Base-by-base conservation (phyloP, 1,140 invertebrate genomes). In the Bilobella aurantiaca region DNA sequence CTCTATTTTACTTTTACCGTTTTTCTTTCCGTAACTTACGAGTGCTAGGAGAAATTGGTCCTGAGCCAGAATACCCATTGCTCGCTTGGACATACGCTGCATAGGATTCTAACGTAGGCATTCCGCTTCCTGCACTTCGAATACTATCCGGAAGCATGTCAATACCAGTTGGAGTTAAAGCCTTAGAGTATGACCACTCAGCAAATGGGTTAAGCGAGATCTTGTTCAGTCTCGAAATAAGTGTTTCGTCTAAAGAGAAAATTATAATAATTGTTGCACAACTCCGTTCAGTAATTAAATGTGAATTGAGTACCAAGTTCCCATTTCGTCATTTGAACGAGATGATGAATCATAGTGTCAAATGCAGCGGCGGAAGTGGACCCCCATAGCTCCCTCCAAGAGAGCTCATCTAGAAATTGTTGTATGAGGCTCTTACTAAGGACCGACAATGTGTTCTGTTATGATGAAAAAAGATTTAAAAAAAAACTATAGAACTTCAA, bases 321-420 rank as follows among this genome's bases (percentile, higher is more conserved):
- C 12, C 81, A 74, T 65, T 83, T 83, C 0, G 88, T 91, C 76
- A 89, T 87, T 73, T 90, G 86, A 0, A 86, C 81, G 46, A 92
- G 84, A 75, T 93, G 89, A 3, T 76, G 69, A 3, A 91, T 83
- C 49, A 93, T 87, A 73, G 87, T 90, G 69, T 90, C 85, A 74
- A 91, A 93, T 0, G 88, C 85, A 73, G 85, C 81, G n/a, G 84
- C 79, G 0, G 89, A 82, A 8, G 87, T 86, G 1, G 81, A 79
- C 0, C 89, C 90, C 74, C 84, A 91, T 70, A 84, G 83, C 75
- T 87, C 84, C 67, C 85, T 74, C 88, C 88, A 91, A 14, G 88
- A 87, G 2, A 94, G 78, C 75, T 94, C 91, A 74, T 93, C 90
- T 46, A 94, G 77, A 75, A 93, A 92, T 74, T 93, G 88, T 75